Base-by-base conservation (phyloP, 2,888 invertebrate genomes). In the Platycnemis pennipes region DNA sequence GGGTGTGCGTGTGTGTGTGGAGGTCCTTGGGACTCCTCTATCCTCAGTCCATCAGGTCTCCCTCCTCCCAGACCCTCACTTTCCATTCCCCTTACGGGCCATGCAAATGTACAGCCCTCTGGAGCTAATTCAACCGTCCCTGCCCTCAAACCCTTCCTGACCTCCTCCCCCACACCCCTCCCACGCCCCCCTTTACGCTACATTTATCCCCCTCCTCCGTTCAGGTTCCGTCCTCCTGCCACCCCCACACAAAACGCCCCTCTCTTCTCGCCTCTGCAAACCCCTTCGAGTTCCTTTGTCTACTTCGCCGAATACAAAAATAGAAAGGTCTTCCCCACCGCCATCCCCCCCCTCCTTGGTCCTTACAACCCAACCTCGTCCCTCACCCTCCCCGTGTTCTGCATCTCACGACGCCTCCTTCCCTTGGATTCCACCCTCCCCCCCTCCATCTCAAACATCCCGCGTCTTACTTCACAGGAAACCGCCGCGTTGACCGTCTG, bases 61-160 rank as follows among this genome's bases (percentile, higher is more conserved):
- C n/a, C 26, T 45, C 44, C 86, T 44, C 13, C 44, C 44, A 69
- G 63, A 91, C 56, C 91, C 91, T 44, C 91, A 91, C 91, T 69
- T 63, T 89, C 56, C 53, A 42, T 56, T 53, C 56, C 53, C 63
- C 63, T 63, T 2, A 26, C 7, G 89, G 89, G 22, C 89, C 91
- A 91, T 91, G 91, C 91, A 91, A 91, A 91, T 91, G 91, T 69
- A 91, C 91, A 91, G 63, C 91, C 69, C 91, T 91, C 44, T 44
- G 91, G 63, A 91, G 91, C 91, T 91, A 91, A 91, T 91, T 91
- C 91, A 91, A 69, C 56, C 91, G 63, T 63, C 91, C 63, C 37
- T 63, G 63, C 91, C 53, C 91, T 91, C 63, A 91, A 56, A 56
- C 69, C 63, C 91, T 63, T 63, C 63, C 56, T 56, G 56, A n/a